phyloP scores from a whole-genome alignment of 2,113 vertebrate species.

The Daubentonia madagascariensis region DNA sequence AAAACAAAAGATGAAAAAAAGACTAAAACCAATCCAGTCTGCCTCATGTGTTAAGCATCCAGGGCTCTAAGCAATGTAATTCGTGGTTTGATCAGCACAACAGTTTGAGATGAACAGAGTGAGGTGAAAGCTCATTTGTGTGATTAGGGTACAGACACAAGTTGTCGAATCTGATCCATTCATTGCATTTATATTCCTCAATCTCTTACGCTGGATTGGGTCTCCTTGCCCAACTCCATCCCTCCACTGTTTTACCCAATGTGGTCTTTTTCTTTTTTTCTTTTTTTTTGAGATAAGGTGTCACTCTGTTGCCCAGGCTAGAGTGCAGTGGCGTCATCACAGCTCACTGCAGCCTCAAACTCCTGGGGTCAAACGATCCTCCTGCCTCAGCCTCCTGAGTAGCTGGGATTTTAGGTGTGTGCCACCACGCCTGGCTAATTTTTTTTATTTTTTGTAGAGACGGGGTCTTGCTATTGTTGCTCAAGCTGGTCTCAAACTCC shows the following conservation, averaged over 20 bases:
- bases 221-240: neutral
- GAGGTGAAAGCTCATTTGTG: neutral
- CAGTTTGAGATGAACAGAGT: neutral
- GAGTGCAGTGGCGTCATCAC: no score
- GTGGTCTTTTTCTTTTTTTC: no score
- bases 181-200: neutral
- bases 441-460: no score
- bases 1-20: neutral
- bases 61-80: neutral
- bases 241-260: neutral
- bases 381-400: no score
- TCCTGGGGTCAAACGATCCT: no score
- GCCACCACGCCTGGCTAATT: no score
- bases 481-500: no score
- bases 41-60: neutral
- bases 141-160: neutral
- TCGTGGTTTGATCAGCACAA: neutral
- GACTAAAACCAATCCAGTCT: neutral
- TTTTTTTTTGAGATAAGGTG: no score
- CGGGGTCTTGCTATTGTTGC: no score
- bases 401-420: no score
- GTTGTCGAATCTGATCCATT: neutral
- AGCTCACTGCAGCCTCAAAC: no score
- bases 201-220: neutral
- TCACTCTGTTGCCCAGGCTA: no score